A percentile compares a stretch with the other conserved stretches of the same genome.
Conservation (phyloP, 2,888 invertebrate genomes). For the Cybosia mesomella region DNA sequence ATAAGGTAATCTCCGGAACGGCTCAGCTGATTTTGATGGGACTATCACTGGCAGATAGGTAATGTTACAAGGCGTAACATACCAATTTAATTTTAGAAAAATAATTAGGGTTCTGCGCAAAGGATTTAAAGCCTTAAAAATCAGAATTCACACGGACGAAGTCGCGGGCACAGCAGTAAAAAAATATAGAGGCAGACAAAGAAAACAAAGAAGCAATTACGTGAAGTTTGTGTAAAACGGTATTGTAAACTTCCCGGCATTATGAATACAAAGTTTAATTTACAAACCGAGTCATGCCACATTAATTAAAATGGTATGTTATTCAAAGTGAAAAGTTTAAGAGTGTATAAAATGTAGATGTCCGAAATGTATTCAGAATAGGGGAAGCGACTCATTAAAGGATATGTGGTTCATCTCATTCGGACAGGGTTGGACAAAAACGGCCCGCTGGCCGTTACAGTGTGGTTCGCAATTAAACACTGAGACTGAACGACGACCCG, state of each 20-base stretch:
- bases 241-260: constrained; percentile 7
- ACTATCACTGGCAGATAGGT: too few species aligned
- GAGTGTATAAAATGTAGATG: constrained; percentile 58
- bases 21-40: too few species aligned
- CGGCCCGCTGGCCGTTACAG: constrained; percentile 78
- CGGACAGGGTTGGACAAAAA: constrained; percentile 76
- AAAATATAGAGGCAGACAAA: not conserved
- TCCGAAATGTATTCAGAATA: constrained; percentile 48
- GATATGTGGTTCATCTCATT: constrained; percentile 76
- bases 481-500: constrained; percentile 65
- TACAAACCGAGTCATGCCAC: constrained; percentile 13
- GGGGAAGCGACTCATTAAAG: constrained; percentile 73
- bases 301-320: constrained; percentile 48
- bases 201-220: constrained; percentile 6
- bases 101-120: too few species aligned
- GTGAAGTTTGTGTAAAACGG: constrained; percentile 2
- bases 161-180: too few species aligned
- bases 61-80: too few species aligned
- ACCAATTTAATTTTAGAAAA: too few species aligned
- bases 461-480: constrained; percentile 81
- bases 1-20: too few species aligned
- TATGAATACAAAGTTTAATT: constrained; percentile 13
- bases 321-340: constrained; percentile 53
- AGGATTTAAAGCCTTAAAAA: too few species aligned
- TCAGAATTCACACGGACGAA: too few species aligned